A percentile compares a stretch with the other conserved stretches of the same genome.
Evolutionary conservation across 2,113 vertebrate species (phyloP).

Genomic region (Cheilinus undulatus): DNA sequence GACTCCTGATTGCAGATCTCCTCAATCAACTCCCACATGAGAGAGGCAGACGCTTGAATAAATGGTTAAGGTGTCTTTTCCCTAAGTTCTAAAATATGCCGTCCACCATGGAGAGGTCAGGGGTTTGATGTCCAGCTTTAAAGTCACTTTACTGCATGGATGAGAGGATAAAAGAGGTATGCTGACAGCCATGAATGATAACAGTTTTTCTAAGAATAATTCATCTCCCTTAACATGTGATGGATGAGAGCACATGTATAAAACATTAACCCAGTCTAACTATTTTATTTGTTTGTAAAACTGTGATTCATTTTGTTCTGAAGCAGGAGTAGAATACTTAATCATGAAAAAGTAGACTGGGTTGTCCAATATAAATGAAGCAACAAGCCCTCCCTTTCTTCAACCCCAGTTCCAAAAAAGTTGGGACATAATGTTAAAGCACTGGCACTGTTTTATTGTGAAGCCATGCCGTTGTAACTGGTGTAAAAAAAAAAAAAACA

Average conservation of each 20-base stretch:
- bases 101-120: conserved; percentile 42
- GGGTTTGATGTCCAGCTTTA: background rate
- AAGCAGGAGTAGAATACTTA: too few species aligned
- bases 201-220: conserved; percentile 23
- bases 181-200: conserved; percentile 23
- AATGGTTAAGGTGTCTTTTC: conserved; percentile 47
- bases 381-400: too few species aligned
- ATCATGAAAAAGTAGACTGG: too few species aligned
- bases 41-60: conserved; percentile 4
- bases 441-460: too few species aligned
- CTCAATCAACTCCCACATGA: conserved; percentile 65
- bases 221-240: conserved; percentile 26
- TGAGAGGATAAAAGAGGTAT: conserved; percentile 43
- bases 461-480: too few species aligned
- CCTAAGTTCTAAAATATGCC: conserved; percentile 7
- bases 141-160: background rate
- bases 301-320: too few species aligned
- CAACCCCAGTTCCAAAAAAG: too few species aligned
- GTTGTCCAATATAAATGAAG: too few species aligned
- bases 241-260: conserved; percentile 37
- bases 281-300: conserved; percentile 9
- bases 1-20: conserved; percentile 66
- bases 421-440: too few species aligned
- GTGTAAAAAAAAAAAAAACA: too few species aligned
- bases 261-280: conserved; percentile 25